phyloP scores from a whole-genome alignment of 2,797 vertebrate genomes.

The Hypotaenidia philippensis region DNA sequence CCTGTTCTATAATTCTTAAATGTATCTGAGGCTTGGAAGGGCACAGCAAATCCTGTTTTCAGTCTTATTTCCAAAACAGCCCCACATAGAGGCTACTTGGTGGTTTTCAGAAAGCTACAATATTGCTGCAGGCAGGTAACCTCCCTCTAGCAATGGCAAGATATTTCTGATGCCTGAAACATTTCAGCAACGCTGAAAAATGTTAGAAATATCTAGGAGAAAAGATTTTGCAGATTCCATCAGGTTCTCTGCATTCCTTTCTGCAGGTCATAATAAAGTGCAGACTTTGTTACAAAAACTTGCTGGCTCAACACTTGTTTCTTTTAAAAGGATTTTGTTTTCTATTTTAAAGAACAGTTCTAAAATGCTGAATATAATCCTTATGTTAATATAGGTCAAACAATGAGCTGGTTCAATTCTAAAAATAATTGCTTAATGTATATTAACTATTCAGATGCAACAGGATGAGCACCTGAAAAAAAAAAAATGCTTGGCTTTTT shows the following conservation, averaged over 20 bases:
- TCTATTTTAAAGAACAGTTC: background rate
- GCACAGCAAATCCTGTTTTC: background rate
- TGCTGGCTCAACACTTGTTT: background rate
- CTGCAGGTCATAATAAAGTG: background rate
- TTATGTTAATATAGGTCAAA: background rate
- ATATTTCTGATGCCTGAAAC: background rate
- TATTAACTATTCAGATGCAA: background rate
- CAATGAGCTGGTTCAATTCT: background rate
- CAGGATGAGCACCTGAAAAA: background rate
- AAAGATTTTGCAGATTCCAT: background rate
- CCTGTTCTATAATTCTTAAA: background rate
- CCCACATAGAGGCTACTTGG: background rate
- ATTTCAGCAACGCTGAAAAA: background rate
- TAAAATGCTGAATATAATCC: background rate
- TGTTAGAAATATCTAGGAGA: background rate
- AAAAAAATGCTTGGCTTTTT: background rate
- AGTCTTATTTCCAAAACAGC: background rate
- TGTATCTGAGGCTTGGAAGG: background rate
- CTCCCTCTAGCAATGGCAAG: background rate
- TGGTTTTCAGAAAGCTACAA: background rate
- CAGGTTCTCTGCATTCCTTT: background rate
- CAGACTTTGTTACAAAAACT: background rate
- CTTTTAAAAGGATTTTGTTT: background rate
- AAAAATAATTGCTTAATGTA: background rate
- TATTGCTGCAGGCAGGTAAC: background rate